Evolutionary conservation across 2,113 vertebrate genomes (phyloP), one percentile per base, ranked within the genome.

Genomic region (zebrafish (Danio rerio)): DNA sequence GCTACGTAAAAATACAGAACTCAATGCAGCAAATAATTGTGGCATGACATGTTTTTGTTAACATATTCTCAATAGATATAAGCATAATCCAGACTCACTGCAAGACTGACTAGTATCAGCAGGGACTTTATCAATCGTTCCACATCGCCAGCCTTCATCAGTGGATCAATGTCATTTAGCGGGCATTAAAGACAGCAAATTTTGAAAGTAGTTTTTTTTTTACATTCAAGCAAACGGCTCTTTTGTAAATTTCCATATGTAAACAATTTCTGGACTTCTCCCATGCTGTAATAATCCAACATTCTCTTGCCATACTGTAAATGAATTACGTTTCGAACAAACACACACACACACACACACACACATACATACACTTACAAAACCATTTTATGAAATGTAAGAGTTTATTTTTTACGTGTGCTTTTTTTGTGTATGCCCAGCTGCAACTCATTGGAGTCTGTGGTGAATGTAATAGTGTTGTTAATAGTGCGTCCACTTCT

Each of bases 391-490:
- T 79, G 85, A 85, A 86, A 87, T 83, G 16, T 86, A 71, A 83
- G 78, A 80, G 75, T 81, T 84, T 85, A 80, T 86, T 93, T 86
- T 85, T 10, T 87, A 86, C 52, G 83, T 88, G 90, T 90, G 88
- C 85, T 89, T 89, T 87, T n/a, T 61, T 80, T 80, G 89, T 84
- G 80, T 86, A 90, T 90, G 88, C 81, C 84, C 81, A 88, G 89
- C 90, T 83, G 89, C 91, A 87, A 83, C 88, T 90, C 90, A 83
- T 89, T 86, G 71, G 92, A 90, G 89, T 91, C 88, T 85, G 90
- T 88, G 89, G 93, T 94, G 92, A 94, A 92, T 93, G 93, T 95
- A 93, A 87, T 85, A 65, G 91, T 90, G 92, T 93, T 82, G 90
- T 94, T 90, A 85, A 91, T 92, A 89, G 86, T 85, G 90, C 91